Base-by-base conservation (phyloP, 2,797 vertebrate species). In the Danio albolineatus region DNA sequence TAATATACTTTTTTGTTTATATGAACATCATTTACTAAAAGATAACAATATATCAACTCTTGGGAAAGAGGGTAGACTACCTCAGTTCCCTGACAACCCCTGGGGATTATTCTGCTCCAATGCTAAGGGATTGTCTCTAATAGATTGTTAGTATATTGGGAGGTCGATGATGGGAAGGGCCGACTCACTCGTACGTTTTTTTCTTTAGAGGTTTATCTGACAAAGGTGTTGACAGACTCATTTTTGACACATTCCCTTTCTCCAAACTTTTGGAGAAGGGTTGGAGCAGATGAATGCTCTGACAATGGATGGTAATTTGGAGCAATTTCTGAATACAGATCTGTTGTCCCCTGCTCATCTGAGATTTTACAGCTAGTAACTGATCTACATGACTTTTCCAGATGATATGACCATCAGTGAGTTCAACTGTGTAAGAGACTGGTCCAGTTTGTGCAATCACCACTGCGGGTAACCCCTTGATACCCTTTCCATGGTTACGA, bases 381-480 rank as follows among this genome's bases (percentile, higher is more conserved):
- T 79, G 56, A 66, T 78, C 39, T 0, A 69, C 5, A 7, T 66
- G 73, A 70, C 54, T 59, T 70, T 69, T 83, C 65, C 72, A 76
- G 44, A 76, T 64, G 5, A 82, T 39, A n/a, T 84, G 65, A 76
- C 65, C 9, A 16, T 17, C 66, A 4, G 46, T 69, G 0, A 71
- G 49, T 61, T 84, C 54, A 0, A 82, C 69, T 3, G 73, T 75
- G 41, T 76, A 82, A 8, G 79, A 81, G 5, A 75, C 61, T 4
- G 64, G 77, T 14, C 69, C 74, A 28, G 76, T 83, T 16, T 80
- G 67, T 56, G 79, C 17, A 1, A 78, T 3, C 2, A 82, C 17
- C 5, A 43, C 16, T n/a, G 49, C 67, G 17, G 36, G 36, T 54
- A 71, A 16, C n/a, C 38, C 56, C 43, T 21, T 71, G 51, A 14